phyloP scores from a whole-genome alignment of 2,888 invertebrate species.

The Saturnia japonica region DNA sequence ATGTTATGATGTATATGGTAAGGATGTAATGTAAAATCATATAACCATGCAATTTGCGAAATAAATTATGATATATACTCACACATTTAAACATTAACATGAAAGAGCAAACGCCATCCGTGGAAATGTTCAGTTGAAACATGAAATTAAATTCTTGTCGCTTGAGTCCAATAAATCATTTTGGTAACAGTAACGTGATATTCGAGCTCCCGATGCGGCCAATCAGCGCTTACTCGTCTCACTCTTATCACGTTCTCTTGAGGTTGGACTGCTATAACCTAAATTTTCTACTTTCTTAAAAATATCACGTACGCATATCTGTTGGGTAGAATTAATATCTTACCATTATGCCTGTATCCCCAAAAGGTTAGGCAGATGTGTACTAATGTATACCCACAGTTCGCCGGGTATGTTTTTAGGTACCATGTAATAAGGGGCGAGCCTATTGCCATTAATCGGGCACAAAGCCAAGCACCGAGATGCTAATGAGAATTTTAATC shows the following conservation, averaged over 20 bases:
- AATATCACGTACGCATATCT: not conserved
- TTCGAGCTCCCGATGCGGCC: constrained; percentile 51
- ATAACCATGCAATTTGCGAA: not conserved
- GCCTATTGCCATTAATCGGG: no score
- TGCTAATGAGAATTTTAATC: no score
- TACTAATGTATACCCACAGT: no score
- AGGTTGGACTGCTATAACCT: constrained; percentile 21
- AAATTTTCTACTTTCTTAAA: constrained; percentile 13
- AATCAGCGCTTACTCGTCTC: constrained; percentile 54
- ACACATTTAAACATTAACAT: not conserved
- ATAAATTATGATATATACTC: not conserved
- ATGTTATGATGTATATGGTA: no score
- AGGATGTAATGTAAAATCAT: no score
- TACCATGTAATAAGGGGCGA: no score
- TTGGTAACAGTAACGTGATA: constrained; percentile 37
- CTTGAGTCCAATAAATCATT: constrained; percentile 16
- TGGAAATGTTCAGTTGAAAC: not conserved
- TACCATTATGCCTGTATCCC: no score
- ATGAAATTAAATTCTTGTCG: constrained; percentile 13
- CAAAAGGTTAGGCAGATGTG: no score
- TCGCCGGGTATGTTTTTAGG: no score
- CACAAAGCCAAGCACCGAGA: no score
- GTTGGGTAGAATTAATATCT: no score
- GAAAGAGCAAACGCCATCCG: not conserved
- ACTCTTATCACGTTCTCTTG: constrained; percentile 35